Conservation (phyloP, 30 jellyfish, hydroid and myxozoan genomes). For the Nemopilema nomurai region DNA sequence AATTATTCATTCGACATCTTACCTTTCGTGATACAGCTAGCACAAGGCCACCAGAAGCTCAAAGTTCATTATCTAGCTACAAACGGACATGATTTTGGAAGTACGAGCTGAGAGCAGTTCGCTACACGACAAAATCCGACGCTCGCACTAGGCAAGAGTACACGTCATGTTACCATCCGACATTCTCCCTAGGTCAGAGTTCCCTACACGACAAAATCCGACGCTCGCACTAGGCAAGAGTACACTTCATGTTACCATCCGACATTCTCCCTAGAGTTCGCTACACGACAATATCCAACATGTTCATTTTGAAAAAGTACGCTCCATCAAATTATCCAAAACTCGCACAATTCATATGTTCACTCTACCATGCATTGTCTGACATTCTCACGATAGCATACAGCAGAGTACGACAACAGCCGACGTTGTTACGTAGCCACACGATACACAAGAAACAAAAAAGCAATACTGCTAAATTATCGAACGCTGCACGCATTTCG, state of each 20-base stretch:
- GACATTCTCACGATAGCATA: no score
- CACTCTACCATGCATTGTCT: no score
- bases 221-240: neutral
- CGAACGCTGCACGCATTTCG: no score
- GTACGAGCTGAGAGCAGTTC: no score
- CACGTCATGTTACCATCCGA: neutral
- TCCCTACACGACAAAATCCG: neutral
- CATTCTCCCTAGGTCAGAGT: no score
- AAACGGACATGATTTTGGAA: neutral
- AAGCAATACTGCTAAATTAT: no score
- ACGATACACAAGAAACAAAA: no score
- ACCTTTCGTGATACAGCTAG: neutral
- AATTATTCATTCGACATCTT: neutral
- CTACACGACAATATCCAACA: neutral
- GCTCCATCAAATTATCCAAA: neutral
- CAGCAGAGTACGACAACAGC: no score
- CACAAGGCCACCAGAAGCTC: neutral
- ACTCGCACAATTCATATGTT: no score
- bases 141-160: neutral
- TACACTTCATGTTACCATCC: neutral
- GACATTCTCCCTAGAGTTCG: neutral
- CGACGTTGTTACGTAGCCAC: no score
- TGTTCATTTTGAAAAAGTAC: neutral
- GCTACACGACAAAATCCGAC: neutral
- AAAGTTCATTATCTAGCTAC: neutral